phyloP scores from a whole-genome alignment of 2,888 invertebrate genomes.

The Minunthozetes semirufus region DNA sequence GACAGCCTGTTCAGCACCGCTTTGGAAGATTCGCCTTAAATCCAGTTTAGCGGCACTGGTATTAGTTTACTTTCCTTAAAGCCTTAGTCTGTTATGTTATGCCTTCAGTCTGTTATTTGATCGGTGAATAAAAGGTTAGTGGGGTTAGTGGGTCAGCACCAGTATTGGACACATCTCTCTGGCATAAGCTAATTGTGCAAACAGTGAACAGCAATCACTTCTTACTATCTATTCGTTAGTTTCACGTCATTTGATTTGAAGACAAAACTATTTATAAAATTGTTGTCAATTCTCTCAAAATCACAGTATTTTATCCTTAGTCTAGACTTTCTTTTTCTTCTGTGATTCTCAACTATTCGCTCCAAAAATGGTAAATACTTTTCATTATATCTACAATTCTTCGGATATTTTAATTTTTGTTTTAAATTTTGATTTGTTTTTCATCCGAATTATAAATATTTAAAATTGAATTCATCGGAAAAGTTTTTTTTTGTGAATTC shows the following conservation, averaged over 20 bases:
- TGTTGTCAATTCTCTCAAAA: background rate
- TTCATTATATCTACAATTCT: background rate
- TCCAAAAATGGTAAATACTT: background rate
- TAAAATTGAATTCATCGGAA: too few relatives aligned
- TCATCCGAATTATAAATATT: too few relatives aligned
- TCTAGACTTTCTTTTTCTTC: constrained; percentile 6
- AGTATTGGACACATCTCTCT: constrained; percentile 17
- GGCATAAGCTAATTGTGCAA: background rate
- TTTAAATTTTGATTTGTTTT: background rate
- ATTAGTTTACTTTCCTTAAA: constrained; percentile 7
- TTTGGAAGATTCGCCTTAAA: constrained; percentile 22
- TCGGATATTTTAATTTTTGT: background rate
- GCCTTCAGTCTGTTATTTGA: constrained; percentile 10
- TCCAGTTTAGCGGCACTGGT: constrained; percentile 17
- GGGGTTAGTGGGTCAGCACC: constrained; percentile 28
- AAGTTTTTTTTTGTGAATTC: too few relatives aligned
- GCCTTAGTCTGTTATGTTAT: background rate
- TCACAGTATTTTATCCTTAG: background rate
- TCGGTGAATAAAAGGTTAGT: constrained; percentile 30
- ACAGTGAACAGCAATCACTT: background rate
- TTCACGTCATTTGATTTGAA: background rate
- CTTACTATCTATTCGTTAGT: constrained; percentile 5
- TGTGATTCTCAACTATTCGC: background rate
- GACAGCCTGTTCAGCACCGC: background rate
- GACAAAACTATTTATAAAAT: constrained; percentile 8